Percentiles rank a stretch among this genome's conserved stretches.
Conservation (phyloP, 2,797 vertebrate genomes). For the Eptatretus atami region DNA sequence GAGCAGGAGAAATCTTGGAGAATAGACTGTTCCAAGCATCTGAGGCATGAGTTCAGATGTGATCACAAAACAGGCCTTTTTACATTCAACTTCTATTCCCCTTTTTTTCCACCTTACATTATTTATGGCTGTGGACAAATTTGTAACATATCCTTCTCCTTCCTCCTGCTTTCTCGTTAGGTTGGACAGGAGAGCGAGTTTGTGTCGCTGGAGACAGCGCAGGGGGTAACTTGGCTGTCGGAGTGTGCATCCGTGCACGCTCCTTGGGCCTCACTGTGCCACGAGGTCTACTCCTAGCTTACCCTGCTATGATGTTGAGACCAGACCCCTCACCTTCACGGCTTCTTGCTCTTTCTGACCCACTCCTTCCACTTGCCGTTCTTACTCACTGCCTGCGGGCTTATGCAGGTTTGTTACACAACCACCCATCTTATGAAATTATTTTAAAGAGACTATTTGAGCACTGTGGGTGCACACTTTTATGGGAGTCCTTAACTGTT, state of each 20-base stretch:
- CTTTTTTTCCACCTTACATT: no score
- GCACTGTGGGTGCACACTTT: no score
- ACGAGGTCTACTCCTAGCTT: slow-evolving; percentile 40
- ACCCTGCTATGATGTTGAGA: slow-evolving; percentile 44
- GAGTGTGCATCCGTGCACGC: slow-evolving; percentile 37
- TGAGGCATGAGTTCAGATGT: no score
- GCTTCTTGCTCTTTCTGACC: slow-evolving; percentile 53
- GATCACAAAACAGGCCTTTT: no score
- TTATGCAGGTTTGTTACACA: slow-evolving; percentile 29
- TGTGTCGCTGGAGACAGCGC: slow-evolving; percentile 61
- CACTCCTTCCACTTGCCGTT: slow-evolving; percentile 50
- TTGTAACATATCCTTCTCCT: no score
- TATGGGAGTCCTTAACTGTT: no score
- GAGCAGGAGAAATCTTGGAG: no score
- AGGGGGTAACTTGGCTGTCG: slow-evolving; percentile 47
- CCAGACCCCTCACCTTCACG: slow-evolving; percentile 45
- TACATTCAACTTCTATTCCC: no score
- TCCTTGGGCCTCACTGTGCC: slow-evolving; percentile 41
- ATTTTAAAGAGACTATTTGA: no score
- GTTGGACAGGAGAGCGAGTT: slow-evolving; percentile 43
- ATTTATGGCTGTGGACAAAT: no score
- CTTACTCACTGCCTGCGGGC: slow-evolving; percentile 49
- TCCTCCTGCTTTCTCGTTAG: slow-evolving; percentile 12
- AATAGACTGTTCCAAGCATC: no score
- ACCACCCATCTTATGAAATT: background rate